phyloP scores from a whole-genome alignment of 2,113 vertebrate species.

The Hydropotes inermis region DNA sequence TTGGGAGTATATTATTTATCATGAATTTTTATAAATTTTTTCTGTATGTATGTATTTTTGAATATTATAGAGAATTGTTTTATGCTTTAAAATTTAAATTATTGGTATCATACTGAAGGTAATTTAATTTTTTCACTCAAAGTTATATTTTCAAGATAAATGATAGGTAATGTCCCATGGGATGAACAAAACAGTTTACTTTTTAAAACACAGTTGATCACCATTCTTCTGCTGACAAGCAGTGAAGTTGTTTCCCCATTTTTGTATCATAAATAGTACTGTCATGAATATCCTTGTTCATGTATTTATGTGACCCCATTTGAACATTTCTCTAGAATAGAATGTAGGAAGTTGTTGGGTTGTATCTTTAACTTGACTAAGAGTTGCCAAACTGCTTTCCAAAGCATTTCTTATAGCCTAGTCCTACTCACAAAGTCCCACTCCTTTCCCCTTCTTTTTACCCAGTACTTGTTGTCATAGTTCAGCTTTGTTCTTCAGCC shows the following conservation, averaged over 20 bases:
- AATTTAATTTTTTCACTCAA: neutral
- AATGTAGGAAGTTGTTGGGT: neutral
- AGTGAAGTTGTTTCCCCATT: neutral
- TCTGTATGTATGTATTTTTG: neutral
- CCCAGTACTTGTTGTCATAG: neutral
- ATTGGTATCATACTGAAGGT: neutral
- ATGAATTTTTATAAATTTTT: conserved; percentile 10
- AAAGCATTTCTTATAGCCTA: neutral
- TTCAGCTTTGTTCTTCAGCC: neutral
- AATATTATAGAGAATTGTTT: neutral
- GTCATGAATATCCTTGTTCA: neutral
- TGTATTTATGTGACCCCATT: neutral
- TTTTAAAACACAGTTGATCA: neutral
- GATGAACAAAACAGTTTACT: neutral
- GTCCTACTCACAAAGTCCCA: too few relatives aligned
- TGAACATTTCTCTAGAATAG: neutral
- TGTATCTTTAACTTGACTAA: neutral
- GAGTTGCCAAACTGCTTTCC: neutral
- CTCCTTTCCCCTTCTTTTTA: neutral
- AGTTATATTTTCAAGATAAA: neutral
- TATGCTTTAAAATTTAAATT: neutral
- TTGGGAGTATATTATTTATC: neutral
- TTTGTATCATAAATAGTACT: neutral
- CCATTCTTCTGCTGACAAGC: neutral
- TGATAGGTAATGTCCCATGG: neutral